A percentile compares a stretch with the other conserved stretches of the same genome.
Evolutionary conservation across 2,113 vertebrate genomes (phyloP).

Genomic region (Pogona vitticeps): DNA sequence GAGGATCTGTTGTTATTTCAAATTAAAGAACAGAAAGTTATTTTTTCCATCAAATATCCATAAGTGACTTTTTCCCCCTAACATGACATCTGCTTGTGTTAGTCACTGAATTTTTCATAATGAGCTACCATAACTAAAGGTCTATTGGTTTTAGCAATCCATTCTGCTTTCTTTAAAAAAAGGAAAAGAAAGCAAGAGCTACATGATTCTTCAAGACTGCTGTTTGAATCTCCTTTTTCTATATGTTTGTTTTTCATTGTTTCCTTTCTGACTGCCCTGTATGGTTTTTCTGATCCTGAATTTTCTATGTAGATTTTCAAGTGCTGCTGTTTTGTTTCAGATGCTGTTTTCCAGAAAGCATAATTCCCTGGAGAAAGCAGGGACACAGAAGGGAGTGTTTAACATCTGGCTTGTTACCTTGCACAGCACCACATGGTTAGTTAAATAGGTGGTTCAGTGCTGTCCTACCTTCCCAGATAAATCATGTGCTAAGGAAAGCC

Average conservation of each 20-base stretch:
- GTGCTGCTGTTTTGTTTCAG: conserved; percentile 3
- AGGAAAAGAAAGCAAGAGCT: conserved; percentile 28
- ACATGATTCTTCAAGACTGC: conserved; percentile 18
- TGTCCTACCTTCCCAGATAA: conserved; percentile 31
- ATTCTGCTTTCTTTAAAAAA: conserved; percentile 13
- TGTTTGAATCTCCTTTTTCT: background rate
- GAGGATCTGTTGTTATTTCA: conserved; percentile 22
- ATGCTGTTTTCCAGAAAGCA: conserved; percentile 39
- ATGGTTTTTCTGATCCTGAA: background rate
- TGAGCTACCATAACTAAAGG: conserved; percentile 35
- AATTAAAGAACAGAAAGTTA: background rate
- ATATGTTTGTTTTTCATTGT: background rate
- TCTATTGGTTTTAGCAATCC: background rate
- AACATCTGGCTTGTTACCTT: conserved; percentile 54
- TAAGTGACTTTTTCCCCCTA: conserved; percentile 24
- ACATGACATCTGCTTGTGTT: conserved; percentile 11
- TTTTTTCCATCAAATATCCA: background rate
- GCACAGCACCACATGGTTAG: conserved; percentile 19
- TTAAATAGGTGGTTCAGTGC: conserved; percentile 14
- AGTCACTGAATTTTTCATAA: conserved; percentile 33
- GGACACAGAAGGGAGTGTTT: conserved; percentile 31
- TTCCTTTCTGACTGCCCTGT: background rate
- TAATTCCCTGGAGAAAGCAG: conserved; percentile 28
- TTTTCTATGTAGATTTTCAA: background rate
- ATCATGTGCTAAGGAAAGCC: conserved; percentile 41